phyloP scores from a whole-genome alignment of 2,113 vertebrate genomes.

The Zingel zingel region DNA sequence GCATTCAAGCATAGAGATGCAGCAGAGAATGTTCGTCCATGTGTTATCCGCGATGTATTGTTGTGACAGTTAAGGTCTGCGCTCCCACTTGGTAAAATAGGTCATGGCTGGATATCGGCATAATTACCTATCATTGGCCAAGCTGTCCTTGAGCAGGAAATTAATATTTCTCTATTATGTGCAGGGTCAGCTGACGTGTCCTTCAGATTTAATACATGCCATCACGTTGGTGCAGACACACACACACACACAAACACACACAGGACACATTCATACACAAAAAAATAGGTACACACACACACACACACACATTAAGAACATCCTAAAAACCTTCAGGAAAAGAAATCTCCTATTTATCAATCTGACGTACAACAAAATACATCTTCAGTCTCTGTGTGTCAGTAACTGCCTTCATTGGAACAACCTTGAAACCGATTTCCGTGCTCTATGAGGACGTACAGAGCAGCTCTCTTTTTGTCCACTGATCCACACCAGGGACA shows the following conservation, averaged over 20 bases:
- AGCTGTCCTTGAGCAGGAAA: conserved; percentile 68
- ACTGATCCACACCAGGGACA: conserved; percentile 41
- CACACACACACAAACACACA: conserved; percentile 11
- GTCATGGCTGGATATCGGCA: conserved; percentile 55
- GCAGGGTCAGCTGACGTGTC: conserved; percentile 56
- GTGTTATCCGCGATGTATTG: conserved; percentile 42
- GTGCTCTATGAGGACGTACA: neutral
- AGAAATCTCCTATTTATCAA: conserved; percentile 47
- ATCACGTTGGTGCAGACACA: conserved; percentile 15
- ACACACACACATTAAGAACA: conserved; percentile 16
- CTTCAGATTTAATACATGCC: conserved; percentile 65
- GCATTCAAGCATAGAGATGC: conserved; percentile 8
- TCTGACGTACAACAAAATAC: conserved; percentile 18
- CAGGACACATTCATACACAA: conserved; percentile 7
- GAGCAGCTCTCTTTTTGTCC: conserved; percentile 34
- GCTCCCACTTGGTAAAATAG: conserved; percentile 52
- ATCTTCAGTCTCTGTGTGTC: conserved; percentile 7
- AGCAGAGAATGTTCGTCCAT: conserved; percentile 11
- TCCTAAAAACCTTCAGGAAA: conserved; percentile 40
- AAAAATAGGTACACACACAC: conserved; percentile 25
- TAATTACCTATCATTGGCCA: conserved; percentile 66
- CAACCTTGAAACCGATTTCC: conserved; percentile 40
- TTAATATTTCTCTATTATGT: conserved; percentile 59
- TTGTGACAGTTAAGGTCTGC: conserved; percentile 47
- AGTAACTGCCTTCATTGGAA: conserved; percentile 34